A percentile compares a stretch with the other conserved stretches of the same genome.
phyloP scores from a whole-genome alignment of 2,113 vertebrate genomes.

The Pholis gunnellus region DNA sequence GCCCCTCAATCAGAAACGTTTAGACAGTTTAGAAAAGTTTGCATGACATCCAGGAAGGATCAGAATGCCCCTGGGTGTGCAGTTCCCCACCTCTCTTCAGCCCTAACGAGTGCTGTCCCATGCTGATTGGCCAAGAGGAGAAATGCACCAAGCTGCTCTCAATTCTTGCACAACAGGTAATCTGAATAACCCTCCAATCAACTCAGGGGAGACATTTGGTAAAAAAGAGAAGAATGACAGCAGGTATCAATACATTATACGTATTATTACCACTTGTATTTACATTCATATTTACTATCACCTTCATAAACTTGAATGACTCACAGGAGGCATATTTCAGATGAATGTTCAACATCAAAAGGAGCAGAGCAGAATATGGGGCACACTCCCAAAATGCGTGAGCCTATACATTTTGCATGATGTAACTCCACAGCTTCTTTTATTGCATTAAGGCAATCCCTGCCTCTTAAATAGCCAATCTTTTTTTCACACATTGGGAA shows the following conservation, averaged over 20 bases:
- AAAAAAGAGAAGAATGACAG: not conserved
- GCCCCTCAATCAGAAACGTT: too few species aligned
- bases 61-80: not conserved
- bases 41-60: not conserved
- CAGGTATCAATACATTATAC: too few species aligned
- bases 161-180: not conserved
- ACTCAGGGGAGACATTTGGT: not conserved
- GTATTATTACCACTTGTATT: not conserved
- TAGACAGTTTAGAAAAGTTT: not conserved
- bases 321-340: not conserved
- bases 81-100: not conserved
- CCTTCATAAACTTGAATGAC: not conserved
- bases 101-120: not conserved
- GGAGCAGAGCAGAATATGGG: not conserved
- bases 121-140: too few species aligned
- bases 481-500: not conserved
- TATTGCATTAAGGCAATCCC: not conserved
- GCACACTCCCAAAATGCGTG: not conserved
- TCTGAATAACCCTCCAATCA: not conserved
- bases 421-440: not conserved
- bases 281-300: not conserved
- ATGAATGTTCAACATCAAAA: too few species aligned
- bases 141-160: not conserved
- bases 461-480: not conserved
- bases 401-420: too few species aligned